Evolutionary conservation across 1,140 invertebrate species (phyloP).

Genomic region (Halictus rubicundus): DNA sequence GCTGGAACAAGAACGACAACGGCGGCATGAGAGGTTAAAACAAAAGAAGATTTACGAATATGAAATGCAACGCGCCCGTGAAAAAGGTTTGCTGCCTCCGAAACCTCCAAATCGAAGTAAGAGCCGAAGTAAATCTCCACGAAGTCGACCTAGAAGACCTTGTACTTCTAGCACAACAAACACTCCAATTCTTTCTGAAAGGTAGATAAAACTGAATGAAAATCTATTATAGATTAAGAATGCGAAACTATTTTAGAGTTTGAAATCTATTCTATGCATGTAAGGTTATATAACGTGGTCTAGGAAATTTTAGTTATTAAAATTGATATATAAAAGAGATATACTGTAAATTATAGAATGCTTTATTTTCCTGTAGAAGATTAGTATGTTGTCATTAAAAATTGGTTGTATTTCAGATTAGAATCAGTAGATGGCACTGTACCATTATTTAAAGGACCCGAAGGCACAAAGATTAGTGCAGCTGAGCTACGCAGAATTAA

Average conservation of each 20-base stretch:
- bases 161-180: constrained; percentile 19
- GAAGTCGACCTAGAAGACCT: constrained; percentile 17
- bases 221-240: too few relatives aligned
- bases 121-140: constrained; percentile 47
- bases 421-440: constrained; percentile 45
- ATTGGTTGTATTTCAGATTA: constrained; percentile 42
- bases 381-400: too few relatives aligned
- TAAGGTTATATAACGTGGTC: too few relatives aligned
- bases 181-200: constrained; percentile 55
- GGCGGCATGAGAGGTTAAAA: constrained; percentile 53
- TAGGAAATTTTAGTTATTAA: too few relatives aligned
- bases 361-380: too few relatives aligned
- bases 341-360: too few relatives aligned
- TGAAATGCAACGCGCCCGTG: constrained; percentile 44
- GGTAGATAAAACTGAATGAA: constrained; percentile 45
- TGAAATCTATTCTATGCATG: too few relatives aligned
- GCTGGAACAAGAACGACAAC: constrained; percentile 46
- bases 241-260: too few relatives aligned
- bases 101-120: constrained; percentile 14
- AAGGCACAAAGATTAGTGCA: constrained; percentile 50
- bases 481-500: constrained; percentile 62
- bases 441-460: constrained; percentile 61
- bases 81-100: constrained; percentile 10
- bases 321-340: too few relatives aligned
- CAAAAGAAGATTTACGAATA: constrained; percentile 53